Percentiles rank a stretch among this genome's conserved stretches.
phyloP scores from a whole-genome alignment of 2,797 vertebrate genomes.

The Caiman crocodilus region DNA sequence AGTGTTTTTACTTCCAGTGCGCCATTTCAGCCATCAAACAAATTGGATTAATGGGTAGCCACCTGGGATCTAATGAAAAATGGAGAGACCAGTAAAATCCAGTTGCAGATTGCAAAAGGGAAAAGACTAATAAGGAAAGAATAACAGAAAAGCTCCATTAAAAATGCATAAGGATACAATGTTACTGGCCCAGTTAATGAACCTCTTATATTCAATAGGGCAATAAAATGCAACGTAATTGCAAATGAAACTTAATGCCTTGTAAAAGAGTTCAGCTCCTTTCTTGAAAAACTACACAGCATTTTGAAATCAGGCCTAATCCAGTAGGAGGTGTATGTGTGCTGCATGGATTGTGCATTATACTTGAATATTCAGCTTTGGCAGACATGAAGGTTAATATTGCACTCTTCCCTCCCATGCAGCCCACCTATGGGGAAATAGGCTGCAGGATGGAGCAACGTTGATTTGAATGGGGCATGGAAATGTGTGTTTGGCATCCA shows the following conservation, averaged over 20 bases:
- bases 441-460: not conserved
- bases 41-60: constrained; percentile 28
- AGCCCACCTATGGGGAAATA: not conserved
- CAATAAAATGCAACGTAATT: constrained; percentile 75
- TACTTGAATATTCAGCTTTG: not conserved
- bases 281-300: not conserved
- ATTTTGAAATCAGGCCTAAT: constrained; percentile 8
- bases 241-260: constrained; percentile 79
- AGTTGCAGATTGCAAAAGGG: constrained; percentile 59
- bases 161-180: constrained; percentile 69
- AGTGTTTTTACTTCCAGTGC: not conserved
- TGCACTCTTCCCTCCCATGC: not conserved
- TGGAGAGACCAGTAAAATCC: constrained; percentile 56
- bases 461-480: not conserved
- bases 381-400: not conserved
- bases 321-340: constrained; percentile 66
- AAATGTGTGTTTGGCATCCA: not conserved
- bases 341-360: not conserved
- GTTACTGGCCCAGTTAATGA: constrained; percentile 61
- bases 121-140: constrained; percentile 75
- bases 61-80: constrained; percentile 55
- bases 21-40: constrained; percentile 42
- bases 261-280: constrained; percentile 69
- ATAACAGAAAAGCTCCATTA: constrained; percentile 73
- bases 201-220: constrained; percentile 67